Conservation (phyloP, 2,888 invertebrate species). For the Noctua comes region DNA sequence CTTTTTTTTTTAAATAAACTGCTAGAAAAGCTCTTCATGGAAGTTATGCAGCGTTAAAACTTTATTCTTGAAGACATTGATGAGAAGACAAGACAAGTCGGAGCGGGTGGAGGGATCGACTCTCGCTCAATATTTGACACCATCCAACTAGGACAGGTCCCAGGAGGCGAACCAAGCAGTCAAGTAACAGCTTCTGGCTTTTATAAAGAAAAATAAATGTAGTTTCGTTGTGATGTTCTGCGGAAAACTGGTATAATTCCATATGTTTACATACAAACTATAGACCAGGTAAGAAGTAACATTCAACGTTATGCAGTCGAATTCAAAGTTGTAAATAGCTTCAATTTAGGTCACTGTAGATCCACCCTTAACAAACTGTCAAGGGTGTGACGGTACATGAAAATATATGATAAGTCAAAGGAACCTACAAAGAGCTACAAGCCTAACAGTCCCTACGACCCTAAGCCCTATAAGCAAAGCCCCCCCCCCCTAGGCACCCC, state of each 20-base stretch:
- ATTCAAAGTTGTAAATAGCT: not conserved
- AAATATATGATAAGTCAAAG: too few relatives aligned
- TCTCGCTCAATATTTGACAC: conserved; percentile 34
- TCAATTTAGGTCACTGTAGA: not conserved
- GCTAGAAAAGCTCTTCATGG: not conserved
- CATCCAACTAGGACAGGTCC: conserved; percentile 30
- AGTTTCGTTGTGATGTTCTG: not conserved
- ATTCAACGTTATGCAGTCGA: not conserved
- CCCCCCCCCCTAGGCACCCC: too few relatives aligned
- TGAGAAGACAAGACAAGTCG: not conserved
- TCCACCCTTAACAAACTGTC: too few relatives aligned
- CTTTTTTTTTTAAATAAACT: too few relatives aligned
- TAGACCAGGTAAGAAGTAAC: too few relatives aligned
- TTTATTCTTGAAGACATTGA: conserved; percentile 3
- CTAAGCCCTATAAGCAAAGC: too few relatives aligned
- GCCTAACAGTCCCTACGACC: too few relatives aligned
- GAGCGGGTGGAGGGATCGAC: not conserved
- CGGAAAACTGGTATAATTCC: not conserved
- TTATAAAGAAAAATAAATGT: not conserved
- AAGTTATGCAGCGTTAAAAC: not conserved
- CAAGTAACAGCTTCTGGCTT: conserved; percentile 10
- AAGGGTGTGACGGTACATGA: too few relatives aligned
- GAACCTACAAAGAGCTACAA: too few relatives aligned
- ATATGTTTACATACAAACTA: not conserved
- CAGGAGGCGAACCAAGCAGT: conserved; percentile 19